Conservation (phyloP, 2,113 vertebrate species). For the Cynocephalus volans region DNA sequence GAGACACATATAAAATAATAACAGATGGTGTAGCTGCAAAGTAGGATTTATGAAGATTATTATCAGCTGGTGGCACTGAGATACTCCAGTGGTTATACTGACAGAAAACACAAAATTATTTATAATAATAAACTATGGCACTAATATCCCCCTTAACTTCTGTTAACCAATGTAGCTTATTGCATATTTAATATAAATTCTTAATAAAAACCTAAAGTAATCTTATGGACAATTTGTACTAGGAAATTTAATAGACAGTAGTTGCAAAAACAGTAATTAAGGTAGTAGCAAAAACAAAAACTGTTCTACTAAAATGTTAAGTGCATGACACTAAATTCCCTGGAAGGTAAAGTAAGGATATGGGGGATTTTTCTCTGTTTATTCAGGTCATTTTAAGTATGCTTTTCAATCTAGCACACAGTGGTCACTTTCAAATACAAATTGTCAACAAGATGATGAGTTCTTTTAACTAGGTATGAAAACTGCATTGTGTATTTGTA, state of each 20-base stretch:
- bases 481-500: background rate
- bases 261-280: constrained; percentile 56
- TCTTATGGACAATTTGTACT: constrained; percentile 74
- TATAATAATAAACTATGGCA: constrained; percentile 80
- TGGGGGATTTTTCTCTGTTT: background rate
- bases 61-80: constrained; percentile 83
- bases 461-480: background rate
- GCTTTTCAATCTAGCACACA: background rate
- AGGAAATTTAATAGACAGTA: constrained; percentile 78
- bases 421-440: background rate
- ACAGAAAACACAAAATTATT: constrained; percentile 82
- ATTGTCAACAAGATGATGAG: background rate
- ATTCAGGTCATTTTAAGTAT: background rate
- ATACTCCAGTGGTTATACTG: constrained; percentile 84
- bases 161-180: constrained; percentile 80
- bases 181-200: constrained; percentile 78
- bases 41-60: constrained; percentile 89
- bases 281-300: constrained; percentile 31
- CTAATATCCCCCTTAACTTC: constrained; percentile 71
- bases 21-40: constrained; percentile 88
- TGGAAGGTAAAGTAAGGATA: background rate
- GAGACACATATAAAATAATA: constrained; percentile 83
- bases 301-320: constrained; percentile 27
- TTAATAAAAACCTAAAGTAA: constrained; percentile 72
- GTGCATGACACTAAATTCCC: background rate